Conservation (phyloP, 2,113 vertebrate genomes). For the Arenaria interpres region DNA sequence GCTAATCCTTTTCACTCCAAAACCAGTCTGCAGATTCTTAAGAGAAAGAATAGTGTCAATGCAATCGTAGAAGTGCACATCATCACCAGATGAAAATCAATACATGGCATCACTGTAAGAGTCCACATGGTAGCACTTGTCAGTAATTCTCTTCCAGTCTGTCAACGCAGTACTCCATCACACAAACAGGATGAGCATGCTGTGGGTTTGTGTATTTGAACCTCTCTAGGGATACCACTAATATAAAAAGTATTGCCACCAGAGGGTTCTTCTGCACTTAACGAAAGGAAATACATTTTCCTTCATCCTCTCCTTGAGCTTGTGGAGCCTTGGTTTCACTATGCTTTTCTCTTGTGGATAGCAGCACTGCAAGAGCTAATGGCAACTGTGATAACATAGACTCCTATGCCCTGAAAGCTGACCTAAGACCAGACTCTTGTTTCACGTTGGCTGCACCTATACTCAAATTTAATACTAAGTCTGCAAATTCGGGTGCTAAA, state of each 20-base stretch:
- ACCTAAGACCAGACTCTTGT: background rate
- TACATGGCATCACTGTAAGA: conserved; percentile 24
- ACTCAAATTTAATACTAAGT: background rate
- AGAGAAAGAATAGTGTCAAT: conserved; percentile 22
- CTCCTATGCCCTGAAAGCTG: background rate
- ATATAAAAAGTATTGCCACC: conserved; percentile 40
- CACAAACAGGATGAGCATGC: conserved; percentile 34
- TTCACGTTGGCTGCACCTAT: background rate
- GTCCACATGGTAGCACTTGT: conserved; percentile 62
- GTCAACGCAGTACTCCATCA: conserved; percentile 47
- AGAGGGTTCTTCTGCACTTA: conserved; percentile 35
- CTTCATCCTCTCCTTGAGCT: background rate
- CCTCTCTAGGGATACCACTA: conserved; percentile 45
- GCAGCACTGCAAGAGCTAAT: background rate
- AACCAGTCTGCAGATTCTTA: conserved; percentile 40
- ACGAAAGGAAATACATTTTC: conserved; percentile 34
- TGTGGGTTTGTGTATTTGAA: conserved; percentile 51
- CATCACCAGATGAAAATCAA: conserved; percentile 60
- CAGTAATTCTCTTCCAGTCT: conserved; percentile 57
- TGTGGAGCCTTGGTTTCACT: background rate
- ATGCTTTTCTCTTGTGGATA: background rate
- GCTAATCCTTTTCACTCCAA: conserved; percentile 20
- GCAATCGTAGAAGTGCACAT: conserved; percentile 45
- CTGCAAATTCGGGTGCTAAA: background rate
- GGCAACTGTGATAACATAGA: background rate